Percentiles rank a stretch among this genome's conserved stretches.
These are phyloP conservation scores for Nebria salina DNA, from an alignment of 2,888 invertebrate species.

Conservation along the genomic window DNA sequence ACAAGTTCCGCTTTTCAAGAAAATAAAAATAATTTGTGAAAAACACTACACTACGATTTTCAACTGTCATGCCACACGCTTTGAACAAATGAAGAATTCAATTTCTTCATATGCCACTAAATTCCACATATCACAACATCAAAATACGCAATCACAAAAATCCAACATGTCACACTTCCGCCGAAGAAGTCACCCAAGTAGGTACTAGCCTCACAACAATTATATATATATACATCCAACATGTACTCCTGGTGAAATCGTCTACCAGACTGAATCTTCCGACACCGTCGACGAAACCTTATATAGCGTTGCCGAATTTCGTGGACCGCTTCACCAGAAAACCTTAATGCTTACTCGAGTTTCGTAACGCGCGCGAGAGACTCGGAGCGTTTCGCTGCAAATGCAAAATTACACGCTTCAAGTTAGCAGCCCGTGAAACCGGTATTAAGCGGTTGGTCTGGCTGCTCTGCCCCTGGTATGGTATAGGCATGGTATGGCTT, in stretches of 20 bases:
- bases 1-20: no score
- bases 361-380: conserved; percentile 51
- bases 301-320: conserved; percentile 70
- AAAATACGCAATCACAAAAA: not conserved
- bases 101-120: not conserved
- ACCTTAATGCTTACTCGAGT: conserved; percentile 66
- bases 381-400: conserved; percentile 56
- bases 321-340: conserved; percentile 73
- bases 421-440: conserved; percentile 69
- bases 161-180: not conserved
- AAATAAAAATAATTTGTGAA: no score
- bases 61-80: no score
- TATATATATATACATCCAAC: not conserved
- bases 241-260: conserved; percentile 16
- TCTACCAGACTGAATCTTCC: conserved; percentile 43
- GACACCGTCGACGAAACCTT: conserved; percentile 60
- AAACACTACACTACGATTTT: no score
- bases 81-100: no score
- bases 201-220: not conserved
- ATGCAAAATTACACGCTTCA: conserved; percentile 71
- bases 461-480: conserved; percentile 30
- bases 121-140: not conserved
- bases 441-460: conserved; percentile 60
- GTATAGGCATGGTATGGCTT: no score
- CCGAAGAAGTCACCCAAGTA: not conserved